Conservation (phyloP, 2,113 vertebrate genomes). For the Nothocercus nigrocapillus region DNA sequence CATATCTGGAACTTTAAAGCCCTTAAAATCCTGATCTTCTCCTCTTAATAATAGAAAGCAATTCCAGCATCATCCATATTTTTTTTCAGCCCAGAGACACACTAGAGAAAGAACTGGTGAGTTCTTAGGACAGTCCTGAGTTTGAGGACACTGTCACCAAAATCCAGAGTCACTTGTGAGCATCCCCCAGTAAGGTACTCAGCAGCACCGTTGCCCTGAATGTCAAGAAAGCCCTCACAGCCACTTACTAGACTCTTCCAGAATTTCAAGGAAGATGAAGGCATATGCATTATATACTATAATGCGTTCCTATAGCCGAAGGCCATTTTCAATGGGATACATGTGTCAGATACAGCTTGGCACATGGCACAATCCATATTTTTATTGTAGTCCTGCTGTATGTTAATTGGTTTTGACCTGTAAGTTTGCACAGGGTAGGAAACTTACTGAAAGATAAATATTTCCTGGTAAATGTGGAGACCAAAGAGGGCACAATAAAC, state of each 20-base stretch:
- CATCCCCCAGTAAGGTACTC: background rate
- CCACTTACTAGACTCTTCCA: background rate
- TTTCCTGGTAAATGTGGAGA: background rate
- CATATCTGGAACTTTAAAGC: no score
- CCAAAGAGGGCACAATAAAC: background rate
- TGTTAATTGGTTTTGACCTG: background rate
- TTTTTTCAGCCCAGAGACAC: background rate
- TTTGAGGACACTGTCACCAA: background rate
- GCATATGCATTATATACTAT: background rate
- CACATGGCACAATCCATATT: background rate
- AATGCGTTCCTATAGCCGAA: background rate
- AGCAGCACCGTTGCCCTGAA: background rate
- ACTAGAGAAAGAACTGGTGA: background rate
- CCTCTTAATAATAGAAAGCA: background rate
- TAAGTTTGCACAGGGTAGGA: background rate
- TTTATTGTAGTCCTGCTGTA: background rate
- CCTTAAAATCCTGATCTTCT: background rate
- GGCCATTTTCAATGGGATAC: background rate
- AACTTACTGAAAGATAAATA: background rate
- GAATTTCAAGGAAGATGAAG: background rate
- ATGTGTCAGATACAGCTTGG: background rate
- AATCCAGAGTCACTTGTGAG: background rate
- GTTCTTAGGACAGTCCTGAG: background rate
- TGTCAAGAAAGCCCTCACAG: background rate
- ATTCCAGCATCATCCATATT: background rate